phyloP scores from a whole-genome alignment of 2,797 vertebrate genomes.

The Steatocranus sp. region DNA sequence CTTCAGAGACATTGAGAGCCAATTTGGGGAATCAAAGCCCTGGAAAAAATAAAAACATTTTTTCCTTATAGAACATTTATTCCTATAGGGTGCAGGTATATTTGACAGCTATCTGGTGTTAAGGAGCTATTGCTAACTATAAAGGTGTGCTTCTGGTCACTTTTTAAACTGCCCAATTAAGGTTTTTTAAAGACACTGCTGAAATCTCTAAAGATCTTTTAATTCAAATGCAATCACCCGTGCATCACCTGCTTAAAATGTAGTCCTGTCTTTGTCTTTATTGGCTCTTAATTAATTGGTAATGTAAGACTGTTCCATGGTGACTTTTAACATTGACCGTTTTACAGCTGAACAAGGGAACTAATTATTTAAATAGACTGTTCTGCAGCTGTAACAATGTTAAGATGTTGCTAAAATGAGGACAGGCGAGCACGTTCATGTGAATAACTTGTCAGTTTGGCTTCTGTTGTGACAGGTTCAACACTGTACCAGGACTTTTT shows the following conservation, averaged over 20 bases:
- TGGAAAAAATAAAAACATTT: not conserved
- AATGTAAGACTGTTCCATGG: not conserved
- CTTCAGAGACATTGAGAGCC: not conserved
- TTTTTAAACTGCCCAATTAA: not conserved
- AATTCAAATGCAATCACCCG: not conserved
- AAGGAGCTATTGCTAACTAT: not conserved
- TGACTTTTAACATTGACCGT: not conserved
- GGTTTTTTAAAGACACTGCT: not conserved
- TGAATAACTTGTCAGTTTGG: not conserved
- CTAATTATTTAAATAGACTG: not conserved
- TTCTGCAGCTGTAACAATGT: not conserved
- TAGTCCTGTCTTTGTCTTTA: not conserved
- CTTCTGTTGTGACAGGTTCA: not conserved
- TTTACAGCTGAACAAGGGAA: not conserved
- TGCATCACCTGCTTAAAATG: not conserved
- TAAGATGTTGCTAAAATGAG: not conserved
- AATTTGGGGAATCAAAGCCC: not conserved
- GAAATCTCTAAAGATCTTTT: not conserved
- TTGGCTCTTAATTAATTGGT: not conserved
- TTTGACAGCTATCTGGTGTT: not conserved
- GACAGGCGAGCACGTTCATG: not conserved
- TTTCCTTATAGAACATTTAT: not conserved
- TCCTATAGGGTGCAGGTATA: not conserved
- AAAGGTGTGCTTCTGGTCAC: not conserved
- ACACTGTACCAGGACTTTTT: not conserved